Evolutionary conservation across 2,888 invertebrate genomes (phyloP).

Genomic region (Drosophila flavopinicola): DNA sequence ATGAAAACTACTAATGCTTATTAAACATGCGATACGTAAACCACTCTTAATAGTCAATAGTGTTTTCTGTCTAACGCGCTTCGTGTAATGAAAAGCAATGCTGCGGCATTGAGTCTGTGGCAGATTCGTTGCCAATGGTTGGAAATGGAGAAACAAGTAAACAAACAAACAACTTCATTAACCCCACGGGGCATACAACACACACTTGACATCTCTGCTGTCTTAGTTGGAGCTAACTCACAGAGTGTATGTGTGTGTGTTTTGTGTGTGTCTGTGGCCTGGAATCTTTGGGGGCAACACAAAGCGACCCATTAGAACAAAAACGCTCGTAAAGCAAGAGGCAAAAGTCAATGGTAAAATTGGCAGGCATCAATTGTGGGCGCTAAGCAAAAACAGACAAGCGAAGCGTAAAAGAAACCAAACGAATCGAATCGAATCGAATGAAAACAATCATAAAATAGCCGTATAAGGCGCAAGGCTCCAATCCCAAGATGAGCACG

Average conservation of each 20-base stretch:
- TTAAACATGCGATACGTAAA: neutral
- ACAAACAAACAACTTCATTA: constrained; percentile 77
- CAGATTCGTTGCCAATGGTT: constrained; percentile 24
- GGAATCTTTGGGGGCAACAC: constrained; percentile 36
- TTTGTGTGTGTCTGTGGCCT: constrained; percentile 15
- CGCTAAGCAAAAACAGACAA: constrained; percentile 69
- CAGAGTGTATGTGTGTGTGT: constrained; percentile 7
- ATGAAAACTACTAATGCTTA: neutral
- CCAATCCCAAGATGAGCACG: constrained; percentile 49
- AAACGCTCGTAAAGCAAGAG: constrained; percentile 56
- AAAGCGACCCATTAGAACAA: constrained; percentile 68
- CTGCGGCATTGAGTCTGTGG: constrained; percentile 8
- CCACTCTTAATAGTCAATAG: neutral
- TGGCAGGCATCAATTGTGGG: constrained; percentile 67
- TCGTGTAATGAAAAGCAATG: constrained; percentile 2
- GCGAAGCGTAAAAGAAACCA: constrained; percentile 27
- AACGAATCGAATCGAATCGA: constrained; percentile 56
- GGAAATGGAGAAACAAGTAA: constrained; percentile 49
- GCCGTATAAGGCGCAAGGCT: constrained; percentile 15
- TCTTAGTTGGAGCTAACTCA: constrained; percentile 18
- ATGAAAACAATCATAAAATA: constrained; percentile 62
- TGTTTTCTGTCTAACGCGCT: too few species aligned
- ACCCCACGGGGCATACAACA: constrained; percentile 62
- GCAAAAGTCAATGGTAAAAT: constrained; percentile 69
- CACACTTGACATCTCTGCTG: constrained; percentile 33